Evolutionary conservation across 2,888 invertebrate species (phyloP), one percentile per base, ranked within the genome.

Genomic region (Agapostemon virescens): DNA sequence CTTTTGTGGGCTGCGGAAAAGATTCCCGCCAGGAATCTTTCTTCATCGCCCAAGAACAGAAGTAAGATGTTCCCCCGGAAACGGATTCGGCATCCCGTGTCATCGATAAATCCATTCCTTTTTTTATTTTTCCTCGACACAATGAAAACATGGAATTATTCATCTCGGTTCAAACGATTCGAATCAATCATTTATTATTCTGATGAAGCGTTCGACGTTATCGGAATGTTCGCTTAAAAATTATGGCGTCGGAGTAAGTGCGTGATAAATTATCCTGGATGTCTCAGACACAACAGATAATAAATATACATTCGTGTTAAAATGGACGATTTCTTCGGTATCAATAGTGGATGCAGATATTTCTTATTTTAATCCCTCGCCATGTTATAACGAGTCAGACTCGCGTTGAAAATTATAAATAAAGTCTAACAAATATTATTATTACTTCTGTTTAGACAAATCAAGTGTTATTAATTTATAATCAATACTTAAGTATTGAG

Each of bases 61-160:
- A 63, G 45, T 68, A 52, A 42, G 23, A 74, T 42, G 5, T 26
- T 30, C 26, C 55, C 55, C 15, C 30, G 67, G 30, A 40, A 67
- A 67, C n/a, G 33, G 26, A 64, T 40, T 67, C 30, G 67, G 30
- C 67, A 30, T 67, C 30, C 11, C 30, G 30, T 30, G 42, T 26
- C 17, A 67, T 45, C 67, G 42, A 42, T 42, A 30, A 42, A 45
- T 42, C 30, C 7, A 13, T 30, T 45, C 11, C 3, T 4, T 13
- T 38, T 17, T 5, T 17, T 23, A 13, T 6, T 23, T 15, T 26
- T 6, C 15, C 26, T 26, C 55, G 15, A 55, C 58, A 58, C 30
- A 58, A 58, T 58, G 58, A 58, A 58, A 58, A 58, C 20, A 58
- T 30, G 26, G 20, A 30, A 58, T 58, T 30, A 58, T 58, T 58